Evolutionary conservation across 2,888 invertebrate species (phyloP), one percentile per base, ranked within the genome.

Genomic region (Malacosoma neustria): DNA sequence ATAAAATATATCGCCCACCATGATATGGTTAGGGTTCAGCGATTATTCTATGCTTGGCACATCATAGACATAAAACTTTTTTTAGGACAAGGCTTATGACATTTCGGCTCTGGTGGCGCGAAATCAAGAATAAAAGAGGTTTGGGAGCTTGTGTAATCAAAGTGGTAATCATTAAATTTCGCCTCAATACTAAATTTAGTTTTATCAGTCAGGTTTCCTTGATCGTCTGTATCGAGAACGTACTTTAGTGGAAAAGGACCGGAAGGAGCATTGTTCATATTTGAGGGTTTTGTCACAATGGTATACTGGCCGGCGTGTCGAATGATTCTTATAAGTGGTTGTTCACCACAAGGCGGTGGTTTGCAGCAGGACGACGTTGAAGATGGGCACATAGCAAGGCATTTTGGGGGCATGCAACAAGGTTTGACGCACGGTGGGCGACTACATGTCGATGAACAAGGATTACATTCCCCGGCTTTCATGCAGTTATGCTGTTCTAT

Each of bases 171-270:
- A 37, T 85, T 85, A 40, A 63, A 84, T 47, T 82, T 84, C 0
- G 77, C 84, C 54, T 85, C 84, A 1, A 85, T 66, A 41, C 79
- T 77, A 48, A 57, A 84, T 50, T 72, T 81, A 0, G 54, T 54
- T 0, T 49, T 47, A 15, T 39, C 32, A 6, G 29, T 32, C 6
- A 33, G 12, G 3, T 41, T 41, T 1, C 54, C 54, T 3, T 45
- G 36, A 3, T 51, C 51, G 13, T 65, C 61, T 4, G 71, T 63
- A 43, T 84, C 68, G 0, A 85, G 62, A 0, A 84, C 81, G 42
- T 85, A 85, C 49, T 84, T 85, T 1, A 85, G 50, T 1, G 84
- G 84, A 41, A 68, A 74, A 0, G 74, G 77, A 9, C 84, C 79
- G 0, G 73, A 74, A 0, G 84, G 84, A 1, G 79, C 63, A 39